phyloP scores from a whole-genome alignment of 2,888 invertebrate species.

The Stenurella melanura region DNA sequence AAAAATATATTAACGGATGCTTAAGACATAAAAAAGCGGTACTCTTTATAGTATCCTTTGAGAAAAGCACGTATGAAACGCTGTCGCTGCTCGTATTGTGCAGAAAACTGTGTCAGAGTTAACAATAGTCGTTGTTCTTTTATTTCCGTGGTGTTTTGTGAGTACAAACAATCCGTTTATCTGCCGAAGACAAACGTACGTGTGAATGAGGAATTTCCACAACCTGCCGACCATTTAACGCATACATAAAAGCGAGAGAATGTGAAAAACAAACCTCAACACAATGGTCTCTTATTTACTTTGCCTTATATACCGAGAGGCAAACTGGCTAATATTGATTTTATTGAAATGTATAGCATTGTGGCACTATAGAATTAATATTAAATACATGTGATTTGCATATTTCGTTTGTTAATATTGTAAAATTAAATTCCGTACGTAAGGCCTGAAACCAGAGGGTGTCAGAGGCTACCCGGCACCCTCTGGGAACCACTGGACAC shows the following conservation, averaged over 20 bases:
- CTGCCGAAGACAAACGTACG: background rate
- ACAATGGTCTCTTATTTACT: conserved; percentile 3
- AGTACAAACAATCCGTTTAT: conserved; percentile 7
- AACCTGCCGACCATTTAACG: conserved; percentile 7
- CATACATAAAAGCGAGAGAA: conserved; percentile 1
- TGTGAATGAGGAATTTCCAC: conserved; percentile 22
- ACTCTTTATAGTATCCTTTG: background rate
- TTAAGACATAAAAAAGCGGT: background rate
- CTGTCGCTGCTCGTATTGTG: conserved; percentile 1
- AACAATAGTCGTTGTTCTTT: conserved; percentile 19
- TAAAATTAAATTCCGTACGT: background rate
- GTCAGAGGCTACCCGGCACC: too few relatives aligned
- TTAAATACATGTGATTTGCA: background rate
- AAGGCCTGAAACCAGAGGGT: too few relatives aligned
- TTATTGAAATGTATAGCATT: conserved; percentile 5
- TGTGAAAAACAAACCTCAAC: conserved; percentile 14
- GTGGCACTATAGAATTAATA: background rate
- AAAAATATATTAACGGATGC: conserved; percentile 4
- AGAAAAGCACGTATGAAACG: background rate
- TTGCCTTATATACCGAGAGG: background rate
- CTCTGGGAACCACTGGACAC: too few relatives aligned
- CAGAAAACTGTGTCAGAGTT: background rate
- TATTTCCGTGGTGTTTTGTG: conserved; percentile 5
- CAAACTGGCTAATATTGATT: conserved; percentile 16
- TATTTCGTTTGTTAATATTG: background rate